These are phyloP conservation scores for Sorex fumeus DNA, from an alignment of 2,113 vertebrate genomes.

Conservation along the genomic window DNA sequence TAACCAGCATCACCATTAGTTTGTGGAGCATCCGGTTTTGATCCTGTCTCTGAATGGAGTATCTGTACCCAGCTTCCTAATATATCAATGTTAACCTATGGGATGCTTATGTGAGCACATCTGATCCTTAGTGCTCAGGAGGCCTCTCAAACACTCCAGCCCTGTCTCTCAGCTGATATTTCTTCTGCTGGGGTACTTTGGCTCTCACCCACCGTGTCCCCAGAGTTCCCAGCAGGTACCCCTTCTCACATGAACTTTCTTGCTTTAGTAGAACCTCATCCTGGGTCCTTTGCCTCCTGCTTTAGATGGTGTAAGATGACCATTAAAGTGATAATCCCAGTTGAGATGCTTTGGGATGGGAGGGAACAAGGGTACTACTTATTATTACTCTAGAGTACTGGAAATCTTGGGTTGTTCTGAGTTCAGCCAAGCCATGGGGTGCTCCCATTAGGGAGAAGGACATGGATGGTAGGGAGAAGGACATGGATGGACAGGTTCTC, in stretches of 20 bases:
- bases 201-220: fast-evolving
- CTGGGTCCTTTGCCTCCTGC: fast-evolving
- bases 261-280: background rate
- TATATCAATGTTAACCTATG: too few relatives aligned
- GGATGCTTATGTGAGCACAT: too few relatives aligned
- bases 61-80: fast-evolving
- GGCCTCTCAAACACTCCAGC: fast-evolving
- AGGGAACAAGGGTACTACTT: fast-evolving
- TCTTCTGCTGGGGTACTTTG: fast-evolving
- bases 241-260: fast-evolving
- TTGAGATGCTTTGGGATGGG: background rate
- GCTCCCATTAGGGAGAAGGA: fast-evolving
- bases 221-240: fast-evolving
- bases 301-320: background rate
- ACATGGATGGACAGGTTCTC: fast-evolving
- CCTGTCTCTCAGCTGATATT: background rate
- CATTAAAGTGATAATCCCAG: background rate
- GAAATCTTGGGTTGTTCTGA: too few relatives aligned
- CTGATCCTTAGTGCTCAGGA: fast-evolving
- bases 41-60: fast-evolving
- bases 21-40: fast-evolving
- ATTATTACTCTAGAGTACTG: fast-evolving
- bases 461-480: background rate
- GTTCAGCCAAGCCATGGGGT: fast-evolving
- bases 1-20: fast-evolving